Evolutionary conservation across 2,888 invertebrate genomes (phyloP).

Genomic region (Zootermopsis nevadensis): DNA sequence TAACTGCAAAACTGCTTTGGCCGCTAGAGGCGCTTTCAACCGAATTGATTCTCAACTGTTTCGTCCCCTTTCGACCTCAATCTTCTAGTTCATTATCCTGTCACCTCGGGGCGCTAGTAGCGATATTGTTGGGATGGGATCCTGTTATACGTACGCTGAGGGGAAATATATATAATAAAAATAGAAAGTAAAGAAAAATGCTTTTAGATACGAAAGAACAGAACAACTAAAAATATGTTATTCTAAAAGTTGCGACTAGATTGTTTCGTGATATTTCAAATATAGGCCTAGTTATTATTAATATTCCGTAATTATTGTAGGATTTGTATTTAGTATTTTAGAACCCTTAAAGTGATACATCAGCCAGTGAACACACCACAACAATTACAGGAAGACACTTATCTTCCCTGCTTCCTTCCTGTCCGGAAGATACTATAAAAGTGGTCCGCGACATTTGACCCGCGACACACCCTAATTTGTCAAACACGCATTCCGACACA

Average conservation of each 20-base stretch:
- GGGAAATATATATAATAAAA: slow-evolving; percentile 24
- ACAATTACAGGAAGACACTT: too few species aligned
- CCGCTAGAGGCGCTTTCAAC: slow-evolving; percentile 46
- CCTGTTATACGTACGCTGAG: slow-evolving; percentile 29
- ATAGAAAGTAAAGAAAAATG: slow-evolving; percentile 28
- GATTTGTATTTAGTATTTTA: too few species aligned
- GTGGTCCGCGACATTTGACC: too few species aligned
- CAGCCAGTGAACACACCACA: too few species aligned
- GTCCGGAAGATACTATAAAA: too few species aligned
- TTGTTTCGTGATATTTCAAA: too few species aligned
- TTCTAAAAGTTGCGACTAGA: not conserved
- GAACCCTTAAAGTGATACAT: too few species aligned
- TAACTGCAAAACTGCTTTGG: slow-evolving; percentile 49
- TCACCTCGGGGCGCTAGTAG: slow-evolving; percentile 47
- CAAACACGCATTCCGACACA: too few species aligned
- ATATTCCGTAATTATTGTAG: too few species aligned
- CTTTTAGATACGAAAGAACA: not conserved
- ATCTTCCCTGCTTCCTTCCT: too few species aligned
- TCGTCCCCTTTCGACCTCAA: slow-evolving; percentile 52
- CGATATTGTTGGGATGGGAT: slow-evolving; percentile 48
- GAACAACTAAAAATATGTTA: not conserved
- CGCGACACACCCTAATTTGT: too few species aligned
- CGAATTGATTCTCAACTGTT: slow-evolving; percentile 52
- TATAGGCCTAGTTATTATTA: too few species aligned
- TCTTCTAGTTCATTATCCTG: slow-evolving; percentile 52